Evolutionary conservation across 2,888 invertebrate species (phyloP).

Genomic region (Invenusta paracnida): DNA sequence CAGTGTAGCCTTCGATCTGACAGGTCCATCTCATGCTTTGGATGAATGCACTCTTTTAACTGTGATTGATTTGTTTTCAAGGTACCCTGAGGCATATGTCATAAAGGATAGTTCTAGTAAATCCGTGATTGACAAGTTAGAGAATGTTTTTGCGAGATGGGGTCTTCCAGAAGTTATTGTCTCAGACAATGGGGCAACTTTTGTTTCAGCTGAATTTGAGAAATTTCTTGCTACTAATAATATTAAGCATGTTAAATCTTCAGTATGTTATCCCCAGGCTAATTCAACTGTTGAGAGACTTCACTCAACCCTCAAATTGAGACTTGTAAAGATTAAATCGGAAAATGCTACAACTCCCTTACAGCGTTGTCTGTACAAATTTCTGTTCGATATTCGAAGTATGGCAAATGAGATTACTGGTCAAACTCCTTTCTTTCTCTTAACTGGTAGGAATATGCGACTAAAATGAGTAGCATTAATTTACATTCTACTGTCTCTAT

Average conservation of each 20-base stretch:
- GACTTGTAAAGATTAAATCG: background rate
- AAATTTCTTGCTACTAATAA: background rate
- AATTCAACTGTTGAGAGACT: slow-evolving; percentile 6
- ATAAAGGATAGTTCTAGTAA: background rate
- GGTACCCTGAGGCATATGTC: background rate
- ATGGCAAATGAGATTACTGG: background rate
- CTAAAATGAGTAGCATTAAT: slow-evolving; percentile 16
- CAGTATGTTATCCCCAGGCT: slow-evolving; percentile 9
- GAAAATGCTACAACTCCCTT: background rate
- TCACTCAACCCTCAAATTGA: background rate
- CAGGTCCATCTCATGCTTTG: background rate
- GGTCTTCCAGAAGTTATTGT: background rate
- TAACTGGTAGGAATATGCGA: slow-evolving; percentile 31
- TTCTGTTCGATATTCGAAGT: slow-evolving; percentile 24
- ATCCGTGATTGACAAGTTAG: background rate
- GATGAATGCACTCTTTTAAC: background rate
- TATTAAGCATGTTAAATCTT: slow-evolving; percentile 20
- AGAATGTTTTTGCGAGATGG: slow-evolving; percentile 24
- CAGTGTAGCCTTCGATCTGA: background rate
- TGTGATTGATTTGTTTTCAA: background rate
- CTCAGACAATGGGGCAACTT: background rate
- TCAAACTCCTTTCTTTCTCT: slow-evolving; percentile 27
- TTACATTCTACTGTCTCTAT: slow-evolving; percentile 10
- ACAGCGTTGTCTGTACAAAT: background rate
- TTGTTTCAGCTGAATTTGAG: slow-evolving; percentile 15